Evolutionary conservation across 2,113 vertebrate species (phyloP).

Genomic region (Saimiri boliviensis): DNA sequence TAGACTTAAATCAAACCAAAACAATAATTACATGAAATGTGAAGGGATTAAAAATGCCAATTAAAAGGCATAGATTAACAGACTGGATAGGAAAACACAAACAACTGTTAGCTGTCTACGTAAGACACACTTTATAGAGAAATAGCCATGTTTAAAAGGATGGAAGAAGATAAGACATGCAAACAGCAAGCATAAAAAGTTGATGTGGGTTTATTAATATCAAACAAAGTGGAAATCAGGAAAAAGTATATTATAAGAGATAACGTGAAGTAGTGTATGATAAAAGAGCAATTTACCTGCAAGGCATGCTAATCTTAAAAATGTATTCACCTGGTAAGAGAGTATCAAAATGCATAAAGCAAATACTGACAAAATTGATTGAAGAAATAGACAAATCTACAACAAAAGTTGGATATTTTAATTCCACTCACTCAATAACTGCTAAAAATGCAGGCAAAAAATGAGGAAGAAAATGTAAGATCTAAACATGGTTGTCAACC

Average conservation of each 20-base stretch:
- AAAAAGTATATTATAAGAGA: not conserved
- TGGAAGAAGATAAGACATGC: not conserved
- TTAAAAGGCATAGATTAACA: not conserved
- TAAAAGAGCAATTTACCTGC: not conserved
- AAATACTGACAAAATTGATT: constrained; percentile 4
- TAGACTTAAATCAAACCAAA: not conserved
- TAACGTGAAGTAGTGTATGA: not conserved
- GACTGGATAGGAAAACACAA: not conserved
- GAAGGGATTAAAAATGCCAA: not conserved
- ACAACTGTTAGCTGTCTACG: not conserved
- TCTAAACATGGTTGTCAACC: not conserved
- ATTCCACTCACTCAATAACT: not conserved
- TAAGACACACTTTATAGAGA: not conserved
- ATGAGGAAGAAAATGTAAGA: not conserved
- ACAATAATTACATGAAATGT: not conserved
- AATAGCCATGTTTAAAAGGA: not conserved
- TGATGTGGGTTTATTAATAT: not conserved
- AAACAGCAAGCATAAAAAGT: not conserved
- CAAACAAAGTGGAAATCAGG: not conserved
- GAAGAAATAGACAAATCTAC: not conserved
- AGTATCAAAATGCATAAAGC: not conserved
- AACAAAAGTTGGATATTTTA: not conserved
- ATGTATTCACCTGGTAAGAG: not conserved
- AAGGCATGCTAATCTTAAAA: not conserved
- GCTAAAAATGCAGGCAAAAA: not conserved